Percentiles rank a stretch among this genome's conserved stretches.
phyloP scores from a whole-genome alignment of 2,888 invertebrate genomes.

The Laspeyria flexula region DNA sequence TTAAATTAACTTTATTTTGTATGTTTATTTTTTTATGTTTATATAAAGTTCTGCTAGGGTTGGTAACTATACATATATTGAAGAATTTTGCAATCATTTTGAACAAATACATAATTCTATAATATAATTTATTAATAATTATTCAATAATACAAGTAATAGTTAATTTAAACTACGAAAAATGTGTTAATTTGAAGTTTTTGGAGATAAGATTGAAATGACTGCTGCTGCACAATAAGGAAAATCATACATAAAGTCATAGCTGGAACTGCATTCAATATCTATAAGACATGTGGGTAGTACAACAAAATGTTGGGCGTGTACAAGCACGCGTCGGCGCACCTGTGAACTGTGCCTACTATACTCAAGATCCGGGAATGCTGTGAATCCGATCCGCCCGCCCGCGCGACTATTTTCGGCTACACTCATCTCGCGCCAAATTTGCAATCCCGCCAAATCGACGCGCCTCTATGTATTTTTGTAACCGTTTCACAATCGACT shows the following conservation, averaged over 20 bases:
- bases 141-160: too few species aligned
- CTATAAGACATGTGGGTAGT: neutral
- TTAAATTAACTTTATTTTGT: too few species aligned
- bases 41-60: too few species aligned
- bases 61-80: too few species aligned
- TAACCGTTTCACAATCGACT: conserved; percentile 78
- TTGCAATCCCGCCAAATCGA: conserved; percentile 83
- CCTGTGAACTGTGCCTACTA: conserved; percentile 67
- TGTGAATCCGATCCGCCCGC: conserved; percentile 81
- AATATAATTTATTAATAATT: too few species aligned
- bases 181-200: too few species aligned
- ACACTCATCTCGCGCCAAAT: conserved; percentile 81
- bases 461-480: conserved; percentile 80
- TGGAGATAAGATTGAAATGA: too few species aligned
- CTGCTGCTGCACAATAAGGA: too few species aligned
- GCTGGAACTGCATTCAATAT: neutral
- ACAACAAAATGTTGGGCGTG: neutral
- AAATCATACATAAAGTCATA: neutral
- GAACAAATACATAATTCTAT: too few species aligned
- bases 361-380: conserved; percentile 70
- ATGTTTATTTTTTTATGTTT: too few species aligned
- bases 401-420: conserved; percentile 76
- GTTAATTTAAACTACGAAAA: too few species aligned
- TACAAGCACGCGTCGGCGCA: conserved; percentile 17
- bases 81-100: too few species aligned